Evolutionary conservation across 1,140 invertebrate genomes (phyloP), one percentile per base, ranked within the genome.

Genomic region (Hyphantria cunea): DNA sequence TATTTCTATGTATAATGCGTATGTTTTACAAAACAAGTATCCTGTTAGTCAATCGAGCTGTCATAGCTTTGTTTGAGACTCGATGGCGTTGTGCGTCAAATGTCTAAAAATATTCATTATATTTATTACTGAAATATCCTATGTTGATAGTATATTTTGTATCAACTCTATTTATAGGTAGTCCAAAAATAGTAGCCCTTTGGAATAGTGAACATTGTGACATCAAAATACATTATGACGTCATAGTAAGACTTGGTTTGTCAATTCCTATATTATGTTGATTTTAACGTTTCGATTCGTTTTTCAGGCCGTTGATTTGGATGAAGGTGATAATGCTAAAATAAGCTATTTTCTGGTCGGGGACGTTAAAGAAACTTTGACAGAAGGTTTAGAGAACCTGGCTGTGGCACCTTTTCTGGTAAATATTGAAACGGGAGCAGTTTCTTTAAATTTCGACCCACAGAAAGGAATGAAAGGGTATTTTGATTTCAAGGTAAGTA

Each of bases 381-480:
- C 96, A 0, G 96, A 98, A 88, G 97, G 96, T 2, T 90, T 98
- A 64, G 96, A 97, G 50, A 94, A 95, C 70, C 92, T 97, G 52
- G 93, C 94, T 47, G 92, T 94, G 37, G 92, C 95, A 3, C 96
- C 97, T 0, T 99, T 99, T 88, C 80, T 97, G 0, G 93, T 99
- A 0, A 95, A 98, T 64, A 87, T 90, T 48, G 92, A 94, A 6
- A 96, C 96, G 7, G 98, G 98, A 0, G 94, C 94, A 0, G 93
- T 99, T 3, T 94, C 94, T 49, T 91, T 99, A 0, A 98, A 98
- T 89, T 99, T 98, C 82, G 97, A 98, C 91, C 98, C 98, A 12
- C 97, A 98, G 79, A 96, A 96, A 75, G 96, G 96, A 52, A 98
- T 99, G 98, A 98, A 98, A 85, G 98, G 98, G 51, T 98, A 98